Percentiles rank a stretch among this genome's conserved stretches.
Conservation (phyloP, 2,797 vertebrate species). For the Acipenser oxyrinchus region DNA sequence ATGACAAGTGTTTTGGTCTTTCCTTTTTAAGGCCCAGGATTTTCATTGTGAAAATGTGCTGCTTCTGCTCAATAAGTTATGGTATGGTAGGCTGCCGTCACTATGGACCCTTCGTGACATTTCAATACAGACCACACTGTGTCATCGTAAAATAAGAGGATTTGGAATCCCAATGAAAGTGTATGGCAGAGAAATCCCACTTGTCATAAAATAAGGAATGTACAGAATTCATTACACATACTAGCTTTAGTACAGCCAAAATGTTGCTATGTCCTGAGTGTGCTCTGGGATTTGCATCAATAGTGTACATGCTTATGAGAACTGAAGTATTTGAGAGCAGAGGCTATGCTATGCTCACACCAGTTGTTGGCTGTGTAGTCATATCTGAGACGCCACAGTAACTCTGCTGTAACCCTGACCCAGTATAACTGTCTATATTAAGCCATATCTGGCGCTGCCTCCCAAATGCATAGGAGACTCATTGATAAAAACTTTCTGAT, state of each 20-base stretch:
- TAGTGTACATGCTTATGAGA: conserved; percentile 12
- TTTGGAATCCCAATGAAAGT: too few species aligned
- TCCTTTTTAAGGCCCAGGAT: too few species aligned
- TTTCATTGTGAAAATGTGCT: too few species aligned
- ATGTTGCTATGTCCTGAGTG: conserved; percentile 6
- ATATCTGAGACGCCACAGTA: conserved; percentile 17
- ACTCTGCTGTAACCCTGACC: conserved; percentile 4
- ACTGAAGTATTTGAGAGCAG: conserved; percentile 1
- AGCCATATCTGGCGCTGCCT: conserved; percentile 1
- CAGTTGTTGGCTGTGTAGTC: conserved; percentile 12
- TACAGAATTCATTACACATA: conserved; percentile 29
- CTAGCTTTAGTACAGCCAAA: conserved; percentile 47
- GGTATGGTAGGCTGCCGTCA: too few species aligned
- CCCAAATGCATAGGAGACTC: not conserved
- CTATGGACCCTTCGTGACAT: too few species aligned
- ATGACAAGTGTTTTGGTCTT: too few species aligned
- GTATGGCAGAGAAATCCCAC: conserved; percentile 20
- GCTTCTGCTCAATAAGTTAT: too few species aligned
- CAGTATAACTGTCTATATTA: conserved; percentile 16
- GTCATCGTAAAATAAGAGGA: too few species aligned
- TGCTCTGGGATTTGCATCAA: conserved; percentile 26
- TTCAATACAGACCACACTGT: too few species aligned
- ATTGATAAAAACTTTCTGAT: not conserved
- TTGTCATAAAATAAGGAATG: too few species aligned
- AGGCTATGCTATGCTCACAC: conserved; percentile 5